phyloP scores from a whole-genome alignment of 2,797 vertebrate species.

The Labeo calbasu region DNA sequence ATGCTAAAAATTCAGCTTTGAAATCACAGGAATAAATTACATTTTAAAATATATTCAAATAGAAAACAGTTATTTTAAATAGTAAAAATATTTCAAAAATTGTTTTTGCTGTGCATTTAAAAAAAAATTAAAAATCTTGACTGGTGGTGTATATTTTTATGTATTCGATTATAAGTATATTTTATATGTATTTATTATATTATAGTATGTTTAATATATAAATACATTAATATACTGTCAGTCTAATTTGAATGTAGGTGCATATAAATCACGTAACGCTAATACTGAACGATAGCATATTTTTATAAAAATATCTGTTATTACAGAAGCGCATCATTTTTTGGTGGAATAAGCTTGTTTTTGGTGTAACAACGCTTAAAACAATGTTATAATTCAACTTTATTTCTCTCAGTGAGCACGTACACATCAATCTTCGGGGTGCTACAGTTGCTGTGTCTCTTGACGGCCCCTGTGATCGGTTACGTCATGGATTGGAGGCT shows the following conservation, averaged over 20 bases:
- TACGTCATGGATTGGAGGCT: slow-evolving; percentile 97
- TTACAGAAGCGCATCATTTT: background rate
- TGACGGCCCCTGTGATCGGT: slow-evolving; percentile 95
- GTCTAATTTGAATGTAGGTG: background rate
- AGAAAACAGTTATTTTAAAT: too few relatives aligned
- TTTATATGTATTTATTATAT: too few relatives aligned
- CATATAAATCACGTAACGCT: background rate
- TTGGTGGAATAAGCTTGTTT: background rate
- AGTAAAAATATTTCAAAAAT: too few relatives aligned
- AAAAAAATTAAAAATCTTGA: too few relatives aligned
- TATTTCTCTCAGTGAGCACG: slow-evolving; percentile 82
- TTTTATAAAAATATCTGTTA: background rate
- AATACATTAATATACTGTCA: too few relatives aligned
- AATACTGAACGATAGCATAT: background rate
- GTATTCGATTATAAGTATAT: too few relatives aligned
- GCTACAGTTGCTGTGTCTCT: slow-evolving; percentile 92
- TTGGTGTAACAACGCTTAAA: background rate
- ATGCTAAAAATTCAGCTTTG: too few relatives aligned
- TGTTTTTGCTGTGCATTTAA: too few relatives aligned
- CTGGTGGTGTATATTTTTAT: too few relatives aligned
- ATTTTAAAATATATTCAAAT: too few relatives aligned
- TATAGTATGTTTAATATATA: too few relatives aligned
- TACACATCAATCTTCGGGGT: slow-evolving; percentile 97
- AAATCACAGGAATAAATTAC: too few relatives aligned
- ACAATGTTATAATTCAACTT: background rate